Evolutionary conservation across 2,797 vertebrate genomes (phyloP).

Genomic region (Protosalanx chinensis): DNA sequence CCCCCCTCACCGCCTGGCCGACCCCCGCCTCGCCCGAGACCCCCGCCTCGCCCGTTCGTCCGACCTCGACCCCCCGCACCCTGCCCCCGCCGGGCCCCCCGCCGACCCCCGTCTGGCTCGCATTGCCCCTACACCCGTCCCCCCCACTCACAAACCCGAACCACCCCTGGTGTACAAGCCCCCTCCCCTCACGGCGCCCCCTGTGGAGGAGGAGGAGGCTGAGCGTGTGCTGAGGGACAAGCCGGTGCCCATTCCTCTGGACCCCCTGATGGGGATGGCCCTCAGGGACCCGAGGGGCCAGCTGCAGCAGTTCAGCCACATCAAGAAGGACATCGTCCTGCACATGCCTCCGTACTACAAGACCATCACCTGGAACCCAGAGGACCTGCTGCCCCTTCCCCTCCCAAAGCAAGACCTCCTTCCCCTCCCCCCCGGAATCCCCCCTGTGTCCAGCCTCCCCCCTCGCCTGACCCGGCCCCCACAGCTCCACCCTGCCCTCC

Average conservation of each 20-base stretch:
- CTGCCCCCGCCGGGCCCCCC: conserved; percentile 55
- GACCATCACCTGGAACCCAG: conserved; percentile 87
- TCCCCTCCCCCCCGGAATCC: conserved; percentile 82
- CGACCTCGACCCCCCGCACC: conserved; percentile 56
- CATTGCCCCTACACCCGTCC: conserved; percentile 50
- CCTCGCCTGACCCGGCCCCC: conserved; percentile 76
- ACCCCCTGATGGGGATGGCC: conserved; percentile 79
- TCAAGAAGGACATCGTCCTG: conserved; percentile 86
- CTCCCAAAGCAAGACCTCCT: conserved; percentile 66
- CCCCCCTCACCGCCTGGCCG: conserved; percentile 60
- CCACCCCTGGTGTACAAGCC: conserved; percentile 75
- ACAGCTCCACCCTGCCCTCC: conserved; percentile 53
- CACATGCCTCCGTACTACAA: conserved; percentile 81
- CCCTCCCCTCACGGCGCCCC: conserved; percentile 52
- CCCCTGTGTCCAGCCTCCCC: conserved; percentile 74
- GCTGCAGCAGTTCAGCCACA: conserved; percentile 92
- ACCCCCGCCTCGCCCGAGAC: conserved; percentile 78
- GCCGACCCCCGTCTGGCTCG: conserved; percentile 83
- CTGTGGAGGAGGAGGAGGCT: conserved; percentile 84
- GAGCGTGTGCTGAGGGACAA: conserved; percentile 87
- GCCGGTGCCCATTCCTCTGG: conserved; percentile 82
- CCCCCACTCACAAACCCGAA: conserved; percentile 61
- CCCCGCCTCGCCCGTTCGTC: conserved; percentile 76
- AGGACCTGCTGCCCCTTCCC: conserved; percentile 81
- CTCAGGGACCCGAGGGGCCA: conserved; percentile 84